Evolutionary conservation across 2,797 vertebrate genomes (phyloP).

Genomic region (Gallinago solitaria): DNA sequence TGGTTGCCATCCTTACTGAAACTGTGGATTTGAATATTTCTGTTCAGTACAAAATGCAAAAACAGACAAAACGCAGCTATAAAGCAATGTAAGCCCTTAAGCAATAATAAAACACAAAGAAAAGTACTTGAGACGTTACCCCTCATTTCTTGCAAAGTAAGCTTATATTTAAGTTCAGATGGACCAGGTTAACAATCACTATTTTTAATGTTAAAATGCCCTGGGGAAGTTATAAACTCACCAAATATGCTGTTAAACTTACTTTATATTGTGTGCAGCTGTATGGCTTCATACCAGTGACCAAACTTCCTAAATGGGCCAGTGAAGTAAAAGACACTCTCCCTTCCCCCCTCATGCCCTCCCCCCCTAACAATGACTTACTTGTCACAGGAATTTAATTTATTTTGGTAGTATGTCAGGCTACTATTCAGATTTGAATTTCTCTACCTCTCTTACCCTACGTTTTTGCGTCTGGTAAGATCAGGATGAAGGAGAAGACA

Average conservation of each 20-base stretch:
- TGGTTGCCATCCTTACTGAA: constrained; percentile 16
- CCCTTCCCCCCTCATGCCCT: constrained; percentile 47
- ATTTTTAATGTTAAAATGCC: constrained; percentile 85
- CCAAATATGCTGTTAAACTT: constrained; percentile 82
- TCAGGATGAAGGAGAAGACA: neutral
- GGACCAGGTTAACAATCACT: constrained; percentile 80
- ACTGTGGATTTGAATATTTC: constrained; percentile 3
- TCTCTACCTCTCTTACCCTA: constrained; percentile 56
- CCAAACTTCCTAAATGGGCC: constrained; percentile 76
- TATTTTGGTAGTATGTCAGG: constrained; percentile 65
- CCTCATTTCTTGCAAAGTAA: constrained; percentile 80
- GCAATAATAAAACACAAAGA: constrained; percentile 74
- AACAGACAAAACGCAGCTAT: constrained; percentile 65
- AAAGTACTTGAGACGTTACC: constrained; percentile 70
- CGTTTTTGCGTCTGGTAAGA: neutral
- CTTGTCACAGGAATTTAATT: constrained; percentile 75
- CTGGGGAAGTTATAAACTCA: constrained; percentile 82
- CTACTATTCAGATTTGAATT: constrained; percentile 57
- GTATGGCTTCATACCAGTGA: constrained; percentile 81
- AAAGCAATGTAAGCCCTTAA: constrained; percentile 69
- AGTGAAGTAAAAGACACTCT: constrained; percentile 65
- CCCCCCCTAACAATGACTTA: constrained; percentile 71
- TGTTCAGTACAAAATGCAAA: constrained; percentile 56
- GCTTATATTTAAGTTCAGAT: constrained; percentile 81
- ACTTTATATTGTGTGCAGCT: constrained; percentile 84